Percentiles rank a stretch among this genome's conserved stretches.
Evolutionary conservation across 2,888 invertebrate species (phyloP).

Genomic region (Ctenicera cuprea): DNA sequence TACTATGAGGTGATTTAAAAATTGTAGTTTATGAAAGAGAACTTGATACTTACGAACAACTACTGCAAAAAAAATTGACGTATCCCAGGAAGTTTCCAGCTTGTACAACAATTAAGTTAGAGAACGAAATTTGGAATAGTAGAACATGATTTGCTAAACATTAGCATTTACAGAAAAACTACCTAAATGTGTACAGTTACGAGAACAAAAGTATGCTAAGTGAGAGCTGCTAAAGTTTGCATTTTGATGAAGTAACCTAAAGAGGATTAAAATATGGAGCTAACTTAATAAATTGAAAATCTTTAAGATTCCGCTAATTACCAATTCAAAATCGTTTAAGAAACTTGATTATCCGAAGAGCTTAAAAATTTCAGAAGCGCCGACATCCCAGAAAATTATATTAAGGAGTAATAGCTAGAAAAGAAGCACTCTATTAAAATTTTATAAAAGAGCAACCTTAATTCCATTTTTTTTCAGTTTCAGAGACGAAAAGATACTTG

Average conservation of each 20-base stretch:
- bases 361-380: conserved; percentile 6
- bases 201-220: neutral
- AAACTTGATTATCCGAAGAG: conserved; percentile 21
- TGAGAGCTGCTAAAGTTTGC: neutral
- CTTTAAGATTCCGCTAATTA: conserved; percentile 23
- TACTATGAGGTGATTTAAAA: too few species aligned
- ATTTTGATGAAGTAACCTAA: neutral
- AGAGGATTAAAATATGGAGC: conserved; percentile 7
- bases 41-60: too few species aligned
- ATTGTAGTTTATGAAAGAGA: too few species aligned
- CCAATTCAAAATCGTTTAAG: conserved; percentile 30
- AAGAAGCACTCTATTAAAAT: conserved; percentile 29
- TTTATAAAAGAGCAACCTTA: conserved; percentile 20
- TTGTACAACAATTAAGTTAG: too few species aligned
- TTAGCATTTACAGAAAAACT: too few species aligned
- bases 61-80: too few species aligned
- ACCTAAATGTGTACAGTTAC: neutral
- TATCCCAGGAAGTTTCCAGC: too few species aligned
- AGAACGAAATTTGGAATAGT: too few species aligned
- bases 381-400: conserved; percentile 18
- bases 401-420: conserved; percentile 9
- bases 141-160: too few species aligned
- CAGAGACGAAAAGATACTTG: neutral
- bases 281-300: conserved; percentile 17
- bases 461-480: conserved; percentile 16